Percentiles rank a stretch among this genome's conserved stretches.
phyloP scores from a whole-genome alignment of 2,888 invertebrate genomes.

The Scaptomyza reducta region DNA sequence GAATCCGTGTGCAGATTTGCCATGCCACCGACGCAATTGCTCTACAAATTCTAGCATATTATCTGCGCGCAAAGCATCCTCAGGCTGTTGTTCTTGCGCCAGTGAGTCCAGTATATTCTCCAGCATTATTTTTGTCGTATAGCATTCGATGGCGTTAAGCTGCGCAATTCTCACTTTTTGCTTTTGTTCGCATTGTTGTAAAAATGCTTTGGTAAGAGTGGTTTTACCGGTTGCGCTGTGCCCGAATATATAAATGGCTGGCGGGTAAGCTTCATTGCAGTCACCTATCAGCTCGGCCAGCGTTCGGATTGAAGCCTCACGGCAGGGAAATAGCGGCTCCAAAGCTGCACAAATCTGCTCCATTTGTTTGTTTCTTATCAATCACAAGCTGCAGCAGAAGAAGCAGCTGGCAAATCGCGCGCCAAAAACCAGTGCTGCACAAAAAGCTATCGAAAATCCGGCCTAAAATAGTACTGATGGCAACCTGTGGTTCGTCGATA shows the following conservation, averaged over 20 bases:
- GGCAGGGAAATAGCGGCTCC: slow-evolving; percentile 78
- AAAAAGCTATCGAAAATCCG: not conserved
- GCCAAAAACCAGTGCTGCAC: slow-evolving; percentile 24
- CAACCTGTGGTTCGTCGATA: not conserved
- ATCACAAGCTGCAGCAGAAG: not conserved
- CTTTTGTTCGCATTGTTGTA: slow-evolving; percentile 85
- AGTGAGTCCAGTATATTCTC: slow-evolving; percentile 89
- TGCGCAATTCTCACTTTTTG: slow-evolving; percentile 84
- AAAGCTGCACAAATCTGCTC: slow-evolving; percentile 49
- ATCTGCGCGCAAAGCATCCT: slow-evolving; percentile 86
- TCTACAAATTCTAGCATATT: slow-evolving; percentile 88
- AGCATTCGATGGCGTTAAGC: slow-evolving; percentile 93
- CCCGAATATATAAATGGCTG: slow-evolving; percentile 91
- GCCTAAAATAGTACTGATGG: not conserved
- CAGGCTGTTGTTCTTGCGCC: not conserved
- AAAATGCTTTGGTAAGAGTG: slow-evolving; percentile 87
- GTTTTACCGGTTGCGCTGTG: slow-evolving; percentile 93
- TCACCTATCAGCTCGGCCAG: slow-evolving; percentile 81
- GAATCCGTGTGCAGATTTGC: slow-evolving; percentile 74
- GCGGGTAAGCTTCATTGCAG: slow-evolving; percentile 87
- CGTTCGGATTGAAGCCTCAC: slow-evolving; percentile 69
- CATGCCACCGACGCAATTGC: slow-evolving; percentile 82
- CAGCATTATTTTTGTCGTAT: slow-evolving; percentile 90
- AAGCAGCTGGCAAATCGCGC: slow-evolving; percentile 27
- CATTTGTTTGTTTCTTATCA: slow-evolving; percentile 46